Evolutionary conservation across 2,113 vertebrate species (phyloP), one percentile per base, ranked within the genome.

Genomic region (Perca fluviatilis): DNA sequence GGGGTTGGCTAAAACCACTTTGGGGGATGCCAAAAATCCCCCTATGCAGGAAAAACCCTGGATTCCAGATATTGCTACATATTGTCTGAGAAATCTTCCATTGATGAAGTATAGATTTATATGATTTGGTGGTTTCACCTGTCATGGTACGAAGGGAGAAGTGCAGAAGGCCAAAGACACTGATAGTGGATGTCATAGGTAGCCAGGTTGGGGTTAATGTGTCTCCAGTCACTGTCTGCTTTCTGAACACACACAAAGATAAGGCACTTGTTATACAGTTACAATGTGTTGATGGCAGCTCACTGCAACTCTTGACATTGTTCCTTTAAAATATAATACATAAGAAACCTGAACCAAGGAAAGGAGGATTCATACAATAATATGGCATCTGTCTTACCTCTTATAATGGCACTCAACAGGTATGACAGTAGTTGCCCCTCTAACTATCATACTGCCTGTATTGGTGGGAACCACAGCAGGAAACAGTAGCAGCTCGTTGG

Each of bases 401-500:
- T 86, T 85, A 66, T 89, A 92, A 51, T 53, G 77, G 71, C 92
- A 92, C 36, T 92, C 76, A 23, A 92, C 66, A 21, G 91, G 86
- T 79, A 90, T 47, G 36, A 88, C 6, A 5, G 64, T 77, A 1
- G 61, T 19, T 11, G 62, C 3, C 11, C 74, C 70, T 82, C 49
- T 64, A 2, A 92, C 50, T 23, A 85, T 82, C 15, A 69, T 10
- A 25, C 70, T 83, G 23, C 84, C 72, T 19, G 75, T 46, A 0
- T 79, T 23, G 54, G 53, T 79, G 18, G 65, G 56, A 67, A 83
- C 10, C 19, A 61, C 30, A 63, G 72, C 77, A 25, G 83, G 74
- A 65, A 71, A 69, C 60, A 91, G 70, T 2, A 92, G 18, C 51
- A 93, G 71, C n/a, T 85, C 75, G 63, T 91, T 94, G 76, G 76